Evolutionary conservation across 2,888 invertebrate genomes (phyloP), one percentile per base, ranked within the genome.

Genomic region (Schizaphis graminum): DNA sequence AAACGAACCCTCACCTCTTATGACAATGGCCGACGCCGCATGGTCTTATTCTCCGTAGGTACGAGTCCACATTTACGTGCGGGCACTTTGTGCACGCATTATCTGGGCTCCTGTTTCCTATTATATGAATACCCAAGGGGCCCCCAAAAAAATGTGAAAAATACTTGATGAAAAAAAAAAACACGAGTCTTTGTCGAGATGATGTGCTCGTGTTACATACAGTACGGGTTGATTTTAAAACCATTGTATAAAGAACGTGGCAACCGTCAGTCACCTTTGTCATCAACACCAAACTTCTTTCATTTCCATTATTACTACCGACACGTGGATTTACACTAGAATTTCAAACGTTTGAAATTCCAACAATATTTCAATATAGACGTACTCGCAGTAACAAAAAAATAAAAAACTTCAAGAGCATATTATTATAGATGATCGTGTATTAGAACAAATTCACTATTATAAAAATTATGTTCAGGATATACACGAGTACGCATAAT

Each of bases 1-100:
- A 90, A 94, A 86, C 90, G 93, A 94, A 90, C 93, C 90, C 57
- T 94, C 93, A 85, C 89, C 77, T 89, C 93, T 89, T 85, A 89
- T 84, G 89, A 93, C 89, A 89, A 93, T 85, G 56, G 93, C 89
- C 57, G 53, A 13, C 44, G 89, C 56, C n/a, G 26, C 89, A 28
- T 49, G 91, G 92, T 87, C 92, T 47, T 86, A 61, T 92, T 87
- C 47, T 87, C 61, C 26, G 21, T 35, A 61, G 87, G 67, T 77
- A 84, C n/a, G 56, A 44, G 89, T 93, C 49, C n/a, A 84, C 84
- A n/a, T 87, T 49, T 84, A 84, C 93, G 89, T 89, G 93, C 93
- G 56, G 93, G 90, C 89, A 93, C 93, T 93, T 93, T 93, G 93
- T 89, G 56, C 90, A 49, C 89, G 35, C 92, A 84, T 89, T 90